These are phyloP conservation scores for Sympetrum striolatum DNA, from an alignment of 2,888 invertebrate species.

Conservation along the genomic window DNA sequence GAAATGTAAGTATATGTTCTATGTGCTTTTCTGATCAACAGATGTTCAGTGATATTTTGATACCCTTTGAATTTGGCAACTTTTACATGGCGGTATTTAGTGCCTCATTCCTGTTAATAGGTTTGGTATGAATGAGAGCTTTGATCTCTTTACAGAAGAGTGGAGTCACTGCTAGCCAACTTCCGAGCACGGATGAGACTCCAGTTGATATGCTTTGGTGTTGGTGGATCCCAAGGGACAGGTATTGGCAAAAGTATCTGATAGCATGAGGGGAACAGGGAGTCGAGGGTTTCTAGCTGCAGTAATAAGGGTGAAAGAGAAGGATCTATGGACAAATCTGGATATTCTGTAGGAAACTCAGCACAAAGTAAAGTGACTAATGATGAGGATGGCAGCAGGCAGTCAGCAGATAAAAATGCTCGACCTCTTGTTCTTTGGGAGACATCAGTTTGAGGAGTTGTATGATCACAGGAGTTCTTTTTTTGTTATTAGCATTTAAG, in stretches of 20 bases:
- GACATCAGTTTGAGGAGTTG: slow-evolving; percentile 1
- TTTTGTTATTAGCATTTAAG: too few relatives aligned
- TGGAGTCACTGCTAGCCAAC: slow-evolving; percentile 68
- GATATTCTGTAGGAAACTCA: not conserved
- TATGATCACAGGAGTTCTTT: not conserved
- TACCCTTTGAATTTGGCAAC: not conserved
- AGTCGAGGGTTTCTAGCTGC: not conserved
- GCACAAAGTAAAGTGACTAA: not conserved
- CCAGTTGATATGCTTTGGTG: slow-evolving; percentile 70
- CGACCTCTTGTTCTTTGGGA: not conserved
- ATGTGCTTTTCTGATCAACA: too few relatives aligned
- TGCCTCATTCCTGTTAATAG: not conserved
- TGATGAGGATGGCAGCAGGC: not conserved
- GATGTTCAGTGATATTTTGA: not conserved
- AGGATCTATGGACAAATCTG: not conserved
- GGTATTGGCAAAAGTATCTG: not conserved
- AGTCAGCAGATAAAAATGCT: not conserved
- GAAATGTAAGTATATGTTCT: too few relatives aligned
- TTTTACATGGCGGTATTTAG: too few relatives aligned
- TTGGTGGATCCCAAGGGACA: not conserved
- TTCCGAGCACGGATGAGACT: slow-evolving; percentile 73
- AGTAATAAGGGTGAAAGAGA: not conserved
- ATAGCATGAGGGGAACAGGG: not conserved
- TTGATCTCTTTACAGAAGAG: slow-evolving; percentile 60
- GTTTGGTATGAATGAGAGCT: not conserved